Evolutionary conservation across 2,113 vertebrate genomes (phyloP).

Genomic region (Otolemur garnettii): DNA sequence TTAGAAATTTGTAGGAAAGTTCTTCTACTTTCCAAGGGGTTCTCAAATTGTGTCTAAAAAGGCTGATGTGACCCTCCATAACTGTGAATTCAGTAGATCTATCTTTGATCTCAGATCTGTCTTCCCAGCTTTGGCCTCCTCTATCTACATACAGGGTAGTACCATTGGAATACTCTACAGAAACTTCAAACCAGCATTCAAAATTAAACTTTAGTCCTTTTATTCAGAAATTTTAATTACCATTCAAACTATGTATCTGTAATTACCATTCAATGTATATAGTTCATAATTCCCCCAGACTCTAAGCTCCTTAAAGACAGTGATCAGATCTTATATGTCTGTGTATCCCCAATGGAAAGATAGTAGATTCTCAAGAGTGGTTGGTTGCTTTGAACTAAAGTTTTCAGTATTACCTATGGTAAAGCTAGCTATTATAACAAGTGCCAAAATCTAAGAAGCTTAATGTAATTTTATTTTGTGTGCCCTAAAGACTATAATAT

Average conservation of each 20-base stretch:
- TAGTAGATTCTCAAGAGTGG: not conserved
- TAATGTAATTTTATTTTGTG: not conserved
- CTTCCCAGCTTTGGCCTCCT: not conserved
- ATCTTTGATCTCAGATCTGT: not conserved
- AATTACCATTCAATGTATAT: not conserved
- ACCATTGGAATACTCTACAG: not conserved
- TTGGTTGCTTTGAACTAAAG: slow-evolving; percentile 17
- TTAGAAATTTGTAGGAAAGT: not conserved
- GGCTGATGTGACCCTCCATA: not conserved
- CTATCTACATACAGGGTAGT: not conserved
- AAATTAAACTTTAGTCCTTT: not conserved
- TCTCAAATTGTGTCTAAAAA: not conserved
- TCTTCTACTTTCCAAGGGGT: slow-evolving; percentile 10
- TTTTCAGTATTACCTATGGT: not conserved
- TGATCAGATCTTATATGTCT: not conserved
- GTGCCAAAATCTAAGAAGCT: not conserved
- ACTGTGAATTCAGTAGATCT: not conserved
- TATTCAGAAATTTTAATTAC: slow-evolving; percentile 24
- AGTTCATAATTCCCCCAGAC: not conserved
- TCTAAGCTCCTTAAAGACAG: not conserved
- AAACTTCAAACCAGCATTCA: slow-evolving; percentile 14
- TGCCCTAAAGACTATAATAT: not conserved
- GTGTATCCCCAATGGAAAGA: not conserved
- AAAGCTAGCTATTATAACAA: not conserved
- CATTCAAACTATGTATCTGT: not conserved